Conservation (phyloP, 2,113 vertebrate genomes). For the Anolis sagrei region DNA sequence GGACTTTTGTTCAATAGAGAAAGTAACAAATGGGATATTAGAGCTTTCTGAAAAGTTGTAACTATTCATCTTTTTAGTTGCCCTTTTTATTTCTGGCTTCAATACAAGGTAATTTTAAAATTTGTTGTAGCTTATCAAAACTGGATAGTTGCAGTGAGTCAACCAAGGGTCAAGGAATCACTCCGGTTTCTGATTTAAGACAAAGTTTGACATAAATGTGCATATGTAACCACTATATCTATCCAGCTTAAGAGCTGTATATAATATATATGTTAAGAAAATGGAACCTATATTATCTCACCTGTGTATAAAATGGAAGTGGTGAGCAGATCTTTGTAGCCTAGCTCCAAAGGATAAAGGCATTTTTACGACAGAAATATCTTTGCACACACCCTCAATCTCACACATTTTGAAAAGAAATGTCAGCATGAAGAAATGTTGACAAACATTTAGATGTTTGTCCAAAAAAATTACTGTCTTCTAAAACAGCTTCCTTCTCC, state of each 20-base stretch:
- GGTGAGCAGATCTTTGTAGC: no score
- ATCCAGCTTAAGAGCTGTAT: background rate
- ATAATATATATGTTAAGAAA: background rate
- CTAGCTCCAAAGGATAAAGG: background rate
- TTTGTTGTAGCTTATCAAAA: slow-evolving; percentile 60
- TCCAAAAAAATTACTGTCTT: background rate
- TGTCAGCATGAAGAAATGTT: background rate
- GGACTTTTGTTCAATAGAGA: slow-evolving; percentile 41
- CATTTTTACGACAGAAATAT: background rate
- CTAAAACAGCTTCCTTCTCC: background rate
- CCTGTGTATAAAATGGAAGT: background rate
- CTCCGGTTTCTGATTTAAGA: slow-evolving; percentile 37
- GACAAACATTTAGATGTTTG: background rate
- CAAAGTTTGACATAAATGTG: background rate
- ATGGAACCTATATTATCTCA: background rate
- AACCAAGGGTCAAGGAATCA: slow-evolving; percentile 37
- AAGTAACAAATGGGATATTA: slow-evolving; percentile 41
- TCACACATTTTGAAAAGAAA: background rate
- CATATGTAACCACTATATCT: slow-evolving; percentile 5
- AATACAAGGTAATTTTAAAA: slow-evolving; percentile 57
- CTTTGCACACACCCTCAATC: background rate
- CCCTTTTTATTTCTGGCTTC: slow-evolving; percentile 61
- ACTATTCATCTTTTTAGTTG: slow-evolving; percentile 46
- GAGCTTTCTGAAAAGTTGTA: slow-evolving; percentile 46
- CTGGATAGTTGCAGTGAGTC: slow-evolving; percentile 56